Percentiles rank a stretch among this genome's conserved stretches.
These are phyloP conservation scores for Stenodema calcarata DNA, from an alignment of 2,888 invertebrate genomes.

Conservation along the genomic window DNA sequence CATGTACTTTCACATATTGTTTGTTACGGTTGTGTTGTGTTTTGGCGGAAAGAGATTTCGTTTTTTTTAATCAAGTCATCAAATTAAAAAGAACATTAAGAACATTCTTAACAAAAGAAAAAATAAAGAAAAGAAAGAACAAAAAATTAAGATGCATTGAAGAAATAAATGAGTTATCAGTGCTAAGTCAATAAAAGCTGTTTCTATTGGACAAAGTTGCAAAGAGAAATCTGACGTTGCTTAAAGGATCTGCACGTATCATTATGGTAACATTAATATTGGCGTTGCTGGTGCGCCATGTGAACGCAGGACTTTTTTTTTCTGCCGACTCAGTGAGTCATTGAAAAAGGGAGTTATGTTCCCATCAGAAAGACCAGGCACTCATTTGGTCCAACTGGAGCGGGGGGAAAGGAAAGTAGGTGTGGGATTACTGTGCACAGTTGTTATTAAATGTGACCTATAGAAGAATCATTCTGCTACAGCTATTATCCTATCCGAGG, in stretches of 20 bases:
- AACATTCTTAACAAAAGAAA: too few species aligned
- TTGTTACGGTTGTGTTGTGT: too few species aligned
- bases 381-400: neutral
- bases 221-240: neutral
- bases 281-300: neutral
- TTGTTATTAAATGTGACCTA: constrained; percentile 36
- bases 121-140: too few species aligned
- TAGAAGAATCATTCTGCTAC: neutral
- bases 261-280: neutral
- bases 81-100: too few species aligned
- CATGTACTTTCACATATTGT: too few species aligned
- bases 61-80: too few species aligned
- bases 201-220: too few species aligned
- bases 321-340: neutral
- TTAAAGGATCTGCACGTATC: neutral
- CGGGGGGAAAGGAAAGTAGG: neutral
- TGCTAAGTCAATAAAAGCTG: too few species aligned
- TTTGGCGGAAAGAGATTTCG: too few species aligned
- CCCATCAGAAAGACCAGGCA: neutral
- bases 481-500: constrained; percentile 9
- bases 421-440: constrained; percentile 7
- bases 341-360: neutral
- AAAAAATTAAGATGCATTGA: too few species aligned
- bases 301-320: neutral
- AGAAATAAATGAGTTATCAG: too few species aligned